Percentiles rank a stretch among this genome's conserved stretches.
Evolutionary conservation across 2,888 invertebrate species (phyloP).

Genomic region (Lycia hirtaria): DNA sequence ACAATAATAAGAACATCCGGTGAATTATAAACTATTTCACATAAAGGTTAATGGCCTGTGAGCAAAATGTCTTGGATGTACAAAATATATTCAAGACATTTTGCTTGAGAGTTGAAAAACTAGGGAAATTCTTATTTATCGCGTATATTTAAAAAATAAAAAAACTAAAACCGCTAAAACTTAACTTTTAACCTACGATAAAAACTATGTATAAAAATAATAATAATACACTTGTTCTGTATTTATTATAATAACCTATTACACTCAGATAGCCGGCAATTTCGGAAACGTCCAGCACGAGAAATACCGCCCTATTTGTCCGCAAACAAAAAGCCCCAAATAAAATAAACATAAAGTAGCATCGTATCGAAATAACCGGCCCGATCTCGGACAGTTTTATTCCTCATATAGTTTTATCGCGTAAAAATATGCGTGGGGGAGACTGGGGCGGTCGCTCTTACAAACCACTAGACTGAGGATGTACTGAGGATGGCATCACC

Average conservation of each 20-base stretch:
- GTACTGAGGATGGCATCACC: not conserved
- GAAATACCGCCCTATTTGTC: constrained; percentile 10
- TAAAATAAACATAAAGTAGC: constrained; percentile 29
- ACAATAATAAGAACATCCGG: too few species aligned
- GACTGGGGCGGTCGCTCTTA: not conserved
- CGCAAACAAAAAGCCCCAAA: constrained; percentile 18
- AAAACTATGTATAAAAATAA: too few species aligned
- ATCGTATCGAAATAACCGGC: constrained; percentile 21
- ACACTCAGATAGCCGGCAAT: not conserved
- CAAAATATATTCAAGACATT: too few species aligned
- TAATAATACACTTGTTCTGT: too few species aligned
- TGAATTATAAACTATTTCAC: too few species aligned
- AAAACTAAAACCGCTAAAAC: too few species aligned
- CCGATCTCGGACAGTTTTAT: constrained; percentile 34
- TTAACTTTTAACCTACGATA: too few species aligned
- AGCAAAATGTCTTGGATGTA: too few species aligned
- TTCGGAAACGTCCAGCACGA: constrained; percentile 5
- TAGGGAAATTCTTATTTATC: too few species aligned
- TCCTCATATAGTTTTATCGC: constrained; percentile 38
- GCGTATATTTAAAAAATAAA: too few species aligned
- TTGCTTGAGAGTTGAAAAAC: too few species aligned
- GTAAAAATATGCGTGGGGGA: constrained; percentile 38
- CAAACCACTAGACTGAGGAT: not conserved
- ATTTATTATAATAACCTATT: not conserved
- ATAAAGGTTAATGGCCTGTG: too few species aligned